A percentile compares a stretch with the other conserved stretches of the same genome.
Evolutionary conservation across 1,140 invertebrate species (phyloP).

Genomic region (Gryllus bimaculatus): DNA sequence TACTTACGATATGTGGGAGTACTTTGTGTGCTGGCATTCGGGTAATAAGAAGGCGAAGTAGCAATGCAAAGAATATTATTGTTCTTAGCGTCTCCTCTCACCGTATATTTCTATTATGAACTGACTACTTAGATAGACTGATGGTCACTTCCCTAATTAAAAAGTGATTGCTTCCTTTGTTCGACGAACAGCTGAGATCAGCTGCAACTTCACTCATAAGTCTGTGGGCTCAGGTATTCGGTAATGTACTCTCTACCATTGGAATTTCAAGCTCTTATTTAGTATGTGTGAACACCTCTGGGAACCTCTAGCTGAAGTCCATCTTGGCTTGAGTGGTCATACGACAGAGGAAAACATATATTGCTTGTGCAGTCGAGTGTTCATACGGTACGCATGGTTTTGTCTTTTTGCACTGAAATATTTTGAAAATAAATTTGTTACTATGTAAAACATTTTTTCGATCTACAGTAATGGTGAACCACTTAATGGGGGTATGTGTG

Average conservation of each 20-base stretch:
- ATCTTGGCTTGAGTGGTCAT: conserved; percentile 22
- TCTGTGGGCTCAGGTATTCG: neutral
- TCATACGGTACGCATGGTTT: conserved; percentile 21
- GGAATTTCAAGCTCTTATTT: conserved; percentile 11
- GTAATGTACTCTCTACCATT: neutral
- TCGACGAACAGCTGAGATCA: neutral
- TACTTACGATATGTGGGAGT: too few relatives aligned
- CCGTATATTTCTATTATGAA: too few relatives aligned
- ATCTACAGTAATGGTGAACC: conserved; percentile 8
- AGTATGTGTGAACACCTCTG: conserved; percentile 26
- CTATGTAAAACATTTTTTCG: neutral
- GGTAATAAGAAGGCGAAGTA: too few relatives aligned
- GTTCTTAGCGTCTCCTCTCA: too few relatives aligned
- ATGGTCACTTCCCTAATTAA: neutral
- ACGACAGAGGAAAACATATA: conserved; percentile 23
- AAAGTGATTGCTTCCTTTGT: neutral
- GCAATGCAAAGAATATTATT: too few relatives aligned
- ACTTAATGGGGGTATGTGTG: conserved; percentile 10
- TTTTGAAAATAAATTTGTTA: neutral
- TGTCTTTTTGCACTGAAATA: neutral
- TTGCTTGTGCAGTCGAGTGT: conserved; percentile 27
- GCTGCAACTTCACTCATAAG: neutral
- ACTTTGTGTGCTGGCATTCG: too few relatives aligned
- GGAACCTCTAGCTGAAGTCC: conserved; percentile 28
- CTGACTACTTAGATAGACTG: too few relatives aligned